These are phyloP conservation scores for Furcula furcula DNA, from an alignment of 2,888 invertebrate genomes.

Conservation along the genomic window DNA sequence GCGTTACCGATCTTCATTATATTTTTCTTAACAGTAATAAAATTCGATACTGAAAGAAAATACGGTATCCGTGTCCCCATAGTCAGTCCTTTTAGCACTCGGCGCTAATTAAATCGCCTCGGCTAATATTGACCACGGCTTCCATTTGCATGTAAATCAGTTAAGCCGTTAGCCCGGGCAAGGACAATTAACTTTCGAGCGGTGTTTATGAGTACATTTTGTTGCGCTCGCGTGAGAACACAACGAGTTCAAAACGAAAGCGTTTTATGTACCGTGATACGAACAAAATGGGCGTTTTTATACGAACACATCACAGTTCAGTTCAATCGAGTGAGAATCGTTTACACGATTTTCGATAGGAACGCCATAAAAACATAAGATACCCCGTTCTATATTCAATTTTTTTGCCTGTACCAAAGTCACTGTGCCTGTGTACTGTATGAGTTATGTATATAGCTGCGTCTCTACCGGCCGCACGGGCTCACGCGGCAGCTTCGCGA, in stretches of 20 bases:
- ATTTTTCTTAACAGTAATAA: too few relatives aligned
- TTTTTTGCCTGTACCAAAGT: too few relatives aligned
- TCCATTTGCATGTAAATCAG: constrained; percentile 56
- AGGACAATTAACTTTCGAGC: constrained; percentile 22
- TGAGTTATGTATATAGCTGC: too few relatives aligned
- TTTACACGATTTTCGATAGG: not conserved
- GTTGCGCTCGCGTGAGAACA: constrained; percentile 5
- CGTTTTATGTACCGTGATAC: constrained; percentile 16
- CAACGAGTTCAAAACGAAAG: constrained; percentile 4
- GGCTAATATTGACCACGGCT: constrained; percentile 48
- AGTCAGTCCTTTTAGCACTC: constrained; percentile 1
- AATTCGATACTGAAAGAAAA: too few relatives aligned
- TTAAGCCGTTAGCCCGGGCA: constrained; percentile 8
- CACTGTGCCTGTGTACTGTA: too few relatives aligned
- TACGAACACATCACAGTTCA: constrained; percentile 4
- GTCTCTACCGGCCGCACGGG: too few relatives aligned
- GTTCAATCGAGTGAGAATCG: constrained; percentile 21
- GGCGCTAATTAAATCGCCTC: constrained; percentile 33
- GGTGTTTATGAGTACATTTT: constrained; percentile 8
- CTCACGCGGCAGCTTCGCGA: too few relatives aligned
- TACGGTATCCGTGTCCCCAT: not conserved
- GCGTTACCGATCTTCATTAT: too few relatives aligned
- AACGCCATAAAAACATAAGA: not conserved
- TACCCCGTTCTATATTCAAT: not conserved
- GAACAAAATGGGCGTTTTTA: constrained; percentile 13